Base-by-base conservation (phyloP, 2,888 invertebrate species). In the Chalcosyrphus nemorum region DNA sequence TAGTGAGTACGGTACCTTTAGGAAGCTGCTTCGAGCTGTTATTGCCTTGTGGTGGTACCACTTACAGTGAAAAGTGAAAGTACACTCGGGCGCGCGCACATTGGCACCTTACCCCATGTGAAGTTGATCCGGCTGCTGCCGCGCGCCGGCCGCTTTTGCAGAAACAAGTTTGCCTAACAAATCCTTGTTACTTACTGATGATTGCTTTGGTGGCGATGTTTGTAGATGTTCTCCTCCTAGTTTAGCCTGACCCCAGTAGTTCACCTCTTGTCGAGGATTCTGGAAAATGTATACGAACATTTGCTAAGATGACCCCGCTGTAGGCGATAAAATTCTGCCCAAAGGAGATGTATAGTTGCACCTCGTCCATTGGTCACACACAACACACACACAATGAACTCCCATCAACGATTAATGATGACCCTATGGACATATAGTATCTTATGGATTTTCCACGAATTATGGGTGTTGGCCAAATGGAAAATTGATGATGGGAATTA, bases 401-500 rank as follows among this genome's bases (percentile, higher is more conserved):
- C 56, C 56, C 75, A 81, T 63, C 45, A 70, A 63, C 35, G 35
- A 80, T 81, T 76, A 56, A 63, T 71, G 81, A 77, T 70, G 81
- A 76, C 56, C 70, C 72, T 38, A n/a, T 50, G 71, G 61, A 57
- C 66, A 41, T 27, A 35, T 57, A n/a, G 59, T 41, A 19, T 24
- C 19, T 52, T 47, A 29, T 61, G 41, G 6, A 32, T 50, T 47
- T 57, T 78, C 45, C 56, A 57, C 38, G 41, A 24, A 56, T 72
- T 61, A 72, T 82, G 82, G 82, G 82, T 78, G 82, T 78, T 78
- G 82, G 63, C 35, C 56, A 74, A 74, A 78, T 82, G 78, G 78
- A 41, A 82, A 82, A 82, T 82, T 82, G 78, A 82, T 78, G 82
- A 74, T 82, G 78, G 78, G 78, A 82, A 82, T 82, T 63, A 54